Evolutionary conservation across 1,140 invertebrate species (phyloP).

Genomic region (Carcinoscorpius rotundicauda): DNA sequence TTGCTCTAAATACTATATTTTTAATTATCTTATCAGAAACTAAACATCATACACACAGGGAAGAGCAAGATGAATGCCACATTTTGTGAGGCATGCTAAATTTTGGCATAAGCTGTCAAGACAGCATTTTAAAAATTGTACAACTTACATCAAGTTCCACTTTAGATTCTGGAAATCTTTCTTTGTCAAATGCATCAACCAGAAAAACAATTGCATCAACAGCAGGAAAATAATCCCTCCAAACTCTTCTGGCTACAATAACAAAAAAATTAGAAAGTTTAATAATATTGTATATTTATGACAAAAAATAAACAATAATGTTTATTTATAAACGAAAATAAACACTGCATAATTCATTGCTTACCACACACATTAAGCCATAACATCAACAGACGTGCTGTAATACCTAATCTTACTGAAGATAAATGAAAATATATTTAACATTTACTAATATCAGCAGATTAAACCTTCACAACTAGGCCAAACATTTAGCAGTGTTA

Average conservation of each 20-base stretch:
- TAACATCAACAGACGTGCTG: background rate
- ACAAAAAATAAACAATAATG: background rate
- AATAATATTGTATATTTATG: background rate
- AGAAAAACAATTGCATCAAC: slow-evolving; percentile 99
- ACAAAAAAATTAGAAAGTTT: background rate
- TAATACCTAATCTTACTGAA: too few relatives aligned
- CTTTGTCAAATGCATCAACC: slow-evolving; percentile 84
- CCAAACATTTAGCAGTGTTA: too few relatives aligned
- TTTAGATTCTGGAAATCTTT: slow-evolving; percentile 82
- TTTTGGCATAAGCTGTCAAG: too few relatives aligned
- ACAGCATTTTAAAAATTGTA: slow-evolving; percentile 1
- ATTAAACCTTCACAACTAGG: too few relatives aligned
- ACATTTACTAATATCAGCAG: too few relatives aligned
- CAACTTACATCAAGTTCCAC: slow-evolving; percentile 41
- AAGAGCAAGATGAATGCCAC: too few relatives aligned
- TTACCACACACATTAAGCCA: background rate
- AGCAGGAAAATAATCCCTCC: slow-evolving; percentile 99
- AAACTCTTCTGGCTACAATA: slow-evolving; percentile 69
- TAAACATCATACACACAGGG: too few relatives aligned
- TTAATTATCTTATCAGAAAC: background rate
- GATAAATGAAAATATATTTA: too few relatives aligned
- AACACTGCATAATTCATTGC: too few relatives aligned
- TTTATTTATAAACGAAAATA: too few relatives aligned
- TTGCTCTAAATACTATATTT: background rate
- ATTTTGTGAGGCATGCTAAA: too few relatives aligned